These are phyloP conservation scores for Pterophyllum scalare DNA, from an alignment of 2,113 vertebrate genomes.

Conservation along the genomic window DNA sequence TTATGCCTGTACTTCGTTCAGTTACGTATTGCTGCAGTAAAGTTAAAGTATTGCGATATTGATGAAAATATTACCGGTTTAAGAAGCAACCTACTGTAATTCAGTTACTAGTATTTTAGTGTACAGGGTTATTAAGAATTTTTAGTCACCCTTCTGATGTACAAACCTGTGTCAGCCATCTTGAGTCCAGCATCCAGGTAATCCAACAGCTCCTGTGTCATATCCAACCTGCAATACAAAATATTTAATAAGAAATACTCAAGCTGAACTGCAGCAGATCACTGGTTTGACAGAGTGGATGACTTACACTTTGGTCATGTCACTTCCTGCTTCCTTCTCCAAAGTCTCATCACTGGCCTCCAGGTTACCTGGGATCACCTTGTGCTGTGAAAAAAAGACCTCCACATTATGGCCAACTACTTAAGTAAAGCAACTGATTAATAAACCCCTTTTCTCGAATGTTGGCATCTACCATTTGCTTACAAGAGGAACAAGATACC, in stretches of 20 bases:
- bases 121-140: background rate
- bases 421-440: background rate
- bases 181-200: conserved; percentile 91
- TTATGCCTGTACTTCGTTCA: too few species aligned
- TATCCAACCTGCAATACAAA: conserved; percentile 84
- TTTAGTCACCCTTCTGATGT: background rate
- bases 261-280: background rate
- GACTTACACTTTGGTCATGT: conserved; percentile 92
- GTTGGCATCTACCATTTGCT: background rate
- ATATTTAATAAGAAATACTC: background rate
- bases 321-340: conserved; percentile 87
- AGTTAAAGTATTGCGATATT: background rate
- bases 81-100: background rate
- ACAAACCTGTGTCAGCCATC: conserved; percentile 87
- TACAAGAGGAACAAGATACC: background rate
- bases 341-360: conserved; percentile 91
- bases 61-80: background rate
- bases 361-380: conserved; percentile 86
- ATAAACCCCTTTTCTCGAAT: background rate
- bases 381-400: conserved; percentile 59
- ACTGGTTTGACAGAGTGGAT: background rate
- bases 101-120: background rate
- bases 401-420: background rate
- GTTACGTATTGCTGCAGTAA: background rate
- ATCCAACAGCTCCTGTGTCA: conserved; percentile 91